Conservation (phyloP, 2,797 vertebrate genomes). For the Melanogrammus aeglefinus region DNA sequence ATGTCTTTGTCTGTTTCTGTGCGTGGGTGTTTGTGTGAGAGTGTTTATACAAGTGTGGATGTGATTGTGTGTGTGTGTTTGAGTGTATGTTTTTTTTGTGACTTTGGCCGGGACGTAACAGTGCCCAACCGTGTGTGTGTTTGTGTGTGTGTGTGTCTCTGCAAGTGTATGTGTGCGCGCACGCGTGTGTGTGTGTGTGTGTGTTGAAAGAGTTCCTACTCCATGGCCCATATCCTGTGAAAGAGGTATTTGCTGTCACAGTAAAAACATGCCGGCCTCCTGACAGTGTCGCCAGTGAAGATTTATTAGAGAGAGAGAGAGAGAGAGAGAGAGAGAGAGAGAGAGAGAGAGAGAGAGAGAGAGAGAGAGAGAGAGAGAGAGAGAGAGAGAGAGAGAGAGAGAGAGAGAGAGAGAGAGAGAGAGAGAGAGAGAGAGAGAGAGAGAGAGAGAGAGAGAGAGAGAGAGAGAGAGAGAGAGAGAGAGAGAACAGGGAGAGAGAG, state of each 20-base stretch:
- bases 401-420: constrained; percentile 24
- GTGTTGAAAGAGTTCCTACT: constrained; percentile 21
- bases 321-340: constrained; percentile 12
- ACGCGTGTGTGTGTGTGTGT: constrained; percentile 1
- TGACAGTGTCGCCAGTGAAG: constrained; percentile 52
- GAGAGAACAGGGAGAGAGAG: too few relatives aligned
- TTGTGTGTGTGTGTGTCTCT: background rate
- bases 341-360: constrained; percentile 24
- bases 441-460: constrained; percentile 12
- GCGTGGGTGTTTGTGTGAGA: background rate
- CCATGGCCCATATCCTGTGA: constrained; percentile 46
- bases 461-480: constrained; percentile 24
- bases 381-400: constrained; percentile 12
- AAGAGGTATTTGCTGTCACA: constrained; percentile 55
- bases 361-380: constrained; percentile 16
- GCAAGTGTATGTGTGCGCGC: background rate
- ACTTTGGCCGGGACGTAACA: too few relatives aligned
- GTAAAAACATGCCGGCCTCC: constrained; percentile 50
- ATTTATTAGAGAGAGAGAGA: constrained; percentile 48
- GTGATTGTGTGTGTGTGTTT: too few relatives aligned
- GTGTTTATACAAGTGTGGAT: background rate
- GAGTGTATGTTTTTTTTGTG: background rate
- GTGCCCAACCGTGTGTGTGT: constrained; percentile 2
- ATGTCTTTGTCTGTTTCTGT: background rate
- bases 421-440: constrained; percentile 16